Percentiles rank a stretch among this genome's conserved stretches.
phyloP scores from a whole-genome alignment of 2,888 invertebrate genomes.

The Listrodromus nycthemerus region DNA sequence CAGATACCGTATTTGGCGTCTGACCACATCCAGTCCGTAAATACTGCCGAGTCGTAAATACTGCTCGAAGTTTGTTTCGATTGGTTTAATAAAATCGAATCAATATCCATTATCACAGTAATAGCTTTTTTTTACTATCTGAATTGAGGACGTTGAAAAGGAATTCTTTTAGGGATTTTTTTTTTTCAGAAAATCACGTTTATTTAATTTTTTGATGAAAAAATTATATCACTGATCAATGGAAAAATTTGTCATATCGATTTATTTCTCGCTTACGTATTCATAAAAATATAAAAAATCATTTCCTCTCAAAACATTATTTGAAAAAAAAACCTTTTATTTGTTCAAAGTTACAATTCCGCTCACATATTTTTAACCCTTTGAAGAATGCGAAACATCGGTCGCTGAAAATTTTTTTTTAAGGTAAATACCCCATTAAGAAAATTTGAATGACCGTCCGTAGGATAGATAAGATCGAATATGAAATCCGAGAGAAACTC shows the following conservation, averaged over 20 bases:
- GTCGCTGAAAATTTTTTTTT: not conserved
- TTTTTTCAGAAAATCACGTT: too few species aligned
- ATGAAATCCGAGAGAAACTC: slow-evolving; percentile 10
- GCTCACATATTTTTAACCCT: too few species aligned
- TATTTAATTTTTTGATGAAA: too few species aligned
- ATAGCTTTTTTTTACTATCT: not conserved
- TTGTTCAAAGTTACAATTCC: too few species aligned
- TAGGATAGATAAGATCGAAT: not conserved
- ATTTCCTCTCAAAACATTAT: too few species aligned
- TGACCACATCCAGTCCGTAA: slow-evolving; percentile 45
- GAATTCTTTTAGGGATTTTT: too few species aligned
- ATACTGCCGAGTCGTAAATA: slow-evolving; percentile 34
- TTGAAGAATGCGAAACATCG: not conserved
- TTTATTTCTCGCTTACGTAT: too few species aligned
- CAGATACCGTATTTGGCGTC: slow-evolving; percentile 33
- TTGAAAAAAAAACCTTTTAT: too few species aligned
- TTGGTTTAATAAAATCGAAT: not conserved
- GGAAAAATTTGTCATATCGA: too few species aligned
- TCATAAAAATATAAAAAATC: too few species aligned
- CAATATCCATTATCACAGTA: not conserved
- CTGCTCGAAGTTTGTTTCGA: slow-evolving; percentile 21
- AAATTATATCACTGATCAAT: too few species aligned
- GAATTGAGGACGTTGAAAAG: not conserved
- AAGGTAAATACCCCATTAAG: not conserved
- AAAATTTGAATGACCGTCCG: not conserved